Percentiles rank a stretch among this genome's conserved stretches.
phyloP scores from a whole-genome alignment of 2,113 vertebrate species.

The Setophaga petechia region DNA sequence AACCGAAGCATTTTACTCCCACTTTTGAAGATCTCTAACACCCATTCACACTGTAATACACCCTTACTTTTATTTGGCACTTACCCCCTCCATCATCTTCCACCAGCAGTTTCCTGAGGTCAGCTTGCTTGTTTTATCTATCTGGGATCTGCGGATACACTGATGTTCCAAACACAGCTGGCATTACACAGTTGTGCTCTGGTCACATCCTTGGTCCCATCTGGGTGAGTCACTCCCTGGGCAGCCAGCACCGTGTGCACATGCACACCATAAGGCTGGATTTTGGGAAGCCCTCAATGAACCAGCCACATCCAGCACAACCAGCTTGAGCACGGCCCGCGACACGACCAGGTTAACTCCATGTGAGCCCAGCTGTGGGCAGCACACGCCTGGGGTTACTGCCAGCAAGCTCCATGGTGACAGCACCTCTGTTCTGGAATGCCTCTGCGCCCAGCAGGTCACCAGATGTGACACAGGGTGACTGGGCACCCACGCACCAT shows the following conservation, averaged over 20 bases:
- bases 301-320: fast-evolving
- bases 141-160: fast-evolving
- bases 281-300: neutral
- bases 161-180: neutral
- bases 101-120: neutral
- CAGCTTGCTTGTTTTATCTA: neutral
- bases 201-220: neutral
- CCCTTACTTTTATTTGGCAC: neutral
- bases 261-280: fast-evolving
- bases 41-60: neutral
- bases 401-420: fast-evolving
- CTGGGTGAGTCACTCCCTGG: neutral
- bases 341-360: fast-evolving
- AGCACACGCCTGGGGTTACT: neutral
- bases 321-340: fast-evolving
- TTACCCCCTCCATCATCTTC: neutral
- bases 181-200: fast-evolving
- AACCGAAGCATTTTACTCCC: neutral
- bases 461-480: fast-evolving
- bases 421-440: neutral
- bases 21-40: neutral
- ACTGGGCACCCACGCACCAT: fast-evolving
- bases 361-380: fast-evolving
- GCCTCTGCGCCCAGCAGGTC: fast-evolving
- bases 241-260: neutral